Evolutionary conservation across 1,140 invertebrate genomes (phyloP).

Genomic region (Microplitis mediator): DNA sequence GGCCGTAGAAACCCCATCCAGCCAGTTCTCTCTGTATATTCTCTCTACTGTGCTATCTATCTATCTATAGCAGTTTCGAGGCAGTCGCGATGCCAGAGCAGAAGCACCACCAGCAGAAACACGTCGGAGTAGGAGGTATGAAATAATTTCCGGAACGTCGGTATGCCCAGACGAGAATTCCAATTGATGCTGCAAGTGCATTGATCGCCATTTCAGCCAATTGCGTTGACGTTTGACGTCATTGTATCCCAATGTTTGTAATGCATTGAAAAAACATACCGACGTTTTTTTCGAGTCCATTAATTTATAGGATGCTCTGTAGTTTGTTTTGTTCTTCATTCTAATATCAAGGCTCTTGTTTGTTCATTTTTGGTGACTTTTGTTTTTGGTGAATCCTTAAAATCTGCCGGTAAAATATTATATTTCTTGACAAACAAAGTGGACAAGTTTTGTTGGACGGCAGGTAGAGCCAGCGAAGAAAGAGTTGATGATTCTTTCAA

Average conservation of each 20-base stretch:
- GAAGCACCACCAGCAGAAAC: not conserved
- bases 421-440: not conserved
- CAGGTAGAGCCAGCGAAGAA: not conserved
- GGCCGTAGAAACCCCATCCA: not conserved
- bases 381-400: no score
- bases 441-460: no score
- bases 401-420: not conserved
- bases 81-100: no score
- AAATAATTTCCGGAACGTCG: constrained; percentile 43
- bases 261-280: no score
- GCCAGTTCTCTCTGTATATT: no score
- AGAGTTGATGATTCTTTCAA: constrained; percentile 15
- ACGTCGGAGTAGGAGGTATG: constrained; percentile 27
- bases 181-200: constrained; percentile 22
- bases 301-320: no score
- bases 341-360: no score
- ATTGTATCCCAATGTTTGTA: not conserved
- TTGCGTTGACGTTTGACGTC: constrained; percentile 27
- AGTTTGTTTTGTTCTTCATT: no score
- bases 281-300: no score
- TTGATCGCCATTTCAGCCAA: not conserved
- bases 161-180: constrained; percentile 31
- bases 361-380: no score
- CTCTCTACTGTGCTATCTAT: no score
- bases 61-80: no score